A percentile compares a stretch with the other conserved stretches of the same genome.
Conservation (phyloP, 2,888 invertebrate genomes). For the Melangyna quadrimaculata region DNA sequence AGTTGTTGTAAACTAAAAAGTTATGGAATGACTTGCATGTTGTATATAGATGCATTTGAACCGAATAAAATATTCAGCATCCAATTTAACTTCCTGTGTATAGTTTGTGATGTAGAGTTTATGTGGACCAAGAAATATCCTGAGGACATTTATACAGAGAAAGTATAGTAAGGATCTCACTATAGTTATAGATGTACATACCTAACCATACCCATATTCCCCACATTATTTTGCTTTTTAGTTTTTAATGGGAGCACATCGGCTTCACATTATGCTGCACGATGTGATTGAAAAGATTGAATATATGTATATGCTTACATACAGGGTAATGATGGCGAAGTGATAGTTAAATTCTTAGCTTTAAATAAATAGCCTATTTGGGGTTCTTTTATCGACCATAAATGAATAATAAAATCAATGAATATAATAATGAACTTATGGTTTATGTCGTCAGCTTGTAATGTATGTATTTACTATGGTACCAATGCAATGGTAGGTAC, state of each 20-base stretch:
- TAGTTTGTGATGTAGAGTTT: not conserved
- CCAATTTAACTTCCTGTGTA: slow-evolving; percentile 64
- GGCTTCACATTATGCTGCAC: not conserved
- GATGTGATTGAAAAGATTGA: slow-evolving; percentile 33
- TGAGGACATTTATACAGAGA: slow-evolving; percentile 48
- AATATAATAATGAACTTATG: not conserved
- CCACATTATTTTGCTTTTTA: slow-evolving; percentile 12
- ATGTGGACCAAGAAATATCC: slow-evolving; percentile 60
- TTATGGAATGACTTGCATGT: slow-evolving; percentile 7
- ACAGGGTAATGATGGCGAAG: slow-evolving; percentile 17
- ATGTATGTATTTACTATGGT: not conserved
- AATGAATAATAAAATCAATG: slow-evolving; percentile 18
- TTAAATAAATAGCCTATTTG: slow-evolving; percentile 41
- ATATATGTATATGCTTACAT: not conserved
- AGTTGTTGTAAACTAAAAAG: slow-evolving; percentile 16
- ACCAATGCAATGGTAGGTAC: not conserved
- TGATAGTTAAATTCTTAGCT: slow-evolving; percentile 15
- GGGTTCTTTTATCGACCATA: slow-evolving; percentile 3
- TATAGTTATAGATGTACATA: not conserved
- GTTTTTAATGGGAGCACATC: slow-evolving; percentile 1
- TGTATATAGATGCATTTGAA: slow-evolving; percentile 32
- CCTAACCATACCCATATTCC: not conserved
- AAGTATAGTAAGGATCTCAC: not conserved
- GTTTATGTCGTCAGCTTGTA: not conserved
- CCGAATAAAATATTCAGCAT: slow-evolving; percentile 61